Evolutionary conservation across 2,888 invertebrate species (phyloP).

Genomic region (Emesis castigata): DNA sequence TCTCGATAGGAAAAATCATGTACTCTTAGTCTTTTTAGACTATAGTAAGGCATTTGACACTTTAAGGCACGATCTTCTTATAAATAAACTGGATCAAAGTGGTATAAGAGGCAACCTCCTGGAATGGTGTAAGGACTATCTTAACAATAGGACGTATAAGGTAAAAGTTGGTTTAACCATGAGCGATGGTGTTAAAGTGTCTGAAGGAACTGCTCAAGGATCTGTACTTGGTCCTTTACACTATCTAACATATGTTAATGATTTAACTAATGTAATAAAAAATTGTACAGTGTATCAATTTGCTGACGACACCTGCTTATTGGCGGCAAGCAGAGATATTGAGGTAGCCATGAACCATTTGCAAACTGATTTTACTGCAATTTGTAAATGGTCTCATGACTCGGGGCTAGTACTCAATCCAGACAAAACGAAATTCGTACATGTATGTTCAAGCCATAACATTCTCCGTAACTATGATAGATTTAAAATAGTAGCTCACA

Average conservation of each 20-base stretch:
- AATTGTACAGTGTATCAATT: neutral
- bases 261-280: too few species aligned
- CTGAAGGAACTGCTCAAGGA: too few species aligned
- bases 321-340: neutral
- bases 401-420: neutral
- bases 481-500: neutral
- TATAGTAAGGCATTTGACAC: constrained; percentile 21
- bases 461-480: neutral
- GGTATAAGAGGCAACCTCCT: too few species aligned
- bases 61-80: too few species aligned
- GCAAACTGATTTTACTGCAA: neutral
- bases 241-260: too few species aligned
- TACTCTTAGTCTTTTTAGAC: constrained; percentile 10
- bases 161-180: too few species aligned
- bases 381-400: constrained; percentile 1
- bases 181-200: too few species aligned
- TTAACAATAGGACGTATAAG: too few species aligned
- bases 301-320: neutral
- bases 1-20: constrained; percentile 19
- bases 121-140: too few species aligned
- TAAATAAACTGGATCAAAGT: too few species aligned
- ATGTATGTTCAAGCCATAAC: neutral
- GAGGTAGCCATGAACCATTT: neutral
- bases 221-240: too few species aligned
- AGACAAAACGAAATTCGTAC: neutral